Evolutionary conservation across 2,113 vertebrate species (phyloP), one percentile per base, ranked within the genome.

Genomic region (Oryzias woworae): DNA sequence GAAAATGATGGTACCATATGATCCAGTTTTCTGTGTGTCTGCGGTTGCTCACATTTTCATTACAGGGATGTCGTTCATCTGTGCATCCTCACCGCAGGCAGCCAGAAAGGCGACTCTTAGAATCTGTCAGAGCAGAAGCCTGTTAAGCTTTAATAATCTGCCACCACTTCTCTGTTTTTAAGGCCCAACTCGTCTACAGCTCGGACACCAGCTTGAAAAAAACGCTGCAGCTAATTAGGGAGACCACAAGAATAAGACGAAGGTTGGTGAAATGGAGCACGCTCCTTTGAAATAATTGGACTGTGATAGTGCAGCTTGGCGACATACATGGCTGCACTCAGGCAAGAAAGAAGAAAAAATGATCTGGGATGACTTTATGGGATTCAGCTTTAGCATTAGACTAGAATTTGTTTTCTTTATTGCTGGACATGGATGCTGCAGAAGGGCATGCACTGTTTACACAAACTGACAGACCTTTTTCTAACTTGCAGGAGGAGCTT

Each of bases 261-360:
- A 77, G 69, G 66, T n/a, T 13, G 59, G 60, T 69, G 66, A 60
- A 66, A 77, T 53, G 62, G 58, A 81, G 74, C 26, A 57, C 62
- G 68, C 69, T 73, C 62, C 48, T 67, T 26, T 18, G 36, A 73
- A 83, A 84, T 86, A 85, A 85, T 81, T 80, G 80, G 68, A 50
- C 55, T 3, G 51, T 57, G 56, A 70, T 51, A 42, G 46, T 51
- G 63, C 74, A 50, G 60, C 53, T 53, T 60, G 41, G 60, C 66
- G 68, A 69, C 17, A 20, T 62, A 59, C 14, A 63, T 17, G 17
- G 52, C 58, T 51, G 62, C 62, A 45, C 5, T 7, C 44, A 54
- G 62, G 69, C 41, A 12, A 49, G 47, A 45, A 62, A 61, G 57
- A 23, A 14, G 43, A n/a, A 44, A 3, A 44, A 59, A 48, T 17